A percentile compares a stretch with the other conserved stretches of the same genome.
Conservation (phyloP, 2,888 invertebrate species). For the Seira ritae region DNA sequence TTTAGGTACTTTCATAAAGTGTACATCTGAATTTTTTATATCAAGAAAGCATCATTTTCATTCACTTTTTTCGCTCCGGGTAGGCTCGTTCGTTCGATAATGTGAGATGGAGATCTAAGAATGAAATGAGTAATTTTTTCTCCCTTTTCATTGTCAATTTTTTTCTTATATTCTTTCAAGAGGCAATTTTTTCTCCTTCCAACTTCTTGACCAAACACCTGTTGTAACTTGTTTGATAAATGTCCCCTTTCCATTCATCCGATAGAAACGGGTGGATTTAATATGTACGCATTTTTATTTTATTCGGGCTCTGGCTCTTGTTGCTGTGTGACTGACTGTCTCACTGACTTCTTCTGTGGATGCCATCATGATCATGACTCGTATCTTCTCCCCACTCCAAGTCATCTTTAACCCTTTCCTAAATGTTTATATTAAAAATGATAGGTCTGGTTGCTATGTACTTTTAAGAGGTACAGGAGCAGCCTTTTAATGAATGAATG, state of each 20-base stretch:
- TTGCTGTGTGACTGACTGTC: constrained; percentile 22
- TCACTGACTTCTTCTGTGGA: neutral
- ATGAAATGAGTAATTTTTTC: constrained; percentile 52
- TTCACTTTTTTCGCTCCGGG: no score
- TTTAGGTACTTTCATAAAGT: no score
- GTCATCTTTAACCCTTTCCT: no score
- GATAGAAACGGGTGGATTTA: constrained; percentile 8
- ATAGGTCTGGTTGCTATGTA: no score
- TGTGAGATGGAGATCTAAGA: constrained; percentile 34
- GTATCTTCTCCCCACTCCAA: no score
- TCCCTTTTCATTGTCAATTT: constrained; percentile 1
- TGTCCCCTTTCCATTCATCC: constrained; percentile 43
- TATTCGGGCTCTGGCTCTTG: neutral
- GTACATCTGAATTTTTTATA: no score
- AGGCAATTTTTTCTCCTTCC: neutral
- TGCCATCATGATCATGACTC: constrained; percentile 1
- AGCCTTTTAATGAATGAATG: no score
- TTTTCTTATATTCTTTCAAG: no score
- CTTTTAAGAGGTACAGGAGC: no score
- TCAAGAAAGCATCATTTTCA: no score
- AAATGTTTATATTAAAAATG: no score
- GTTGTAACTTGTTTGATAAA: constrained; percentile 58
- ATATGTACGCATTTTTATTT: constrained; percentile 25
- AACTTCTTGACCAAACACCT: constrained; percentile 53
- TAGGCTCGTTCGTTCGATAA: no score